Base-by-base conservation (phyloP, 2,888 invertebrate species). In the Sesia apiformis region DNA sequence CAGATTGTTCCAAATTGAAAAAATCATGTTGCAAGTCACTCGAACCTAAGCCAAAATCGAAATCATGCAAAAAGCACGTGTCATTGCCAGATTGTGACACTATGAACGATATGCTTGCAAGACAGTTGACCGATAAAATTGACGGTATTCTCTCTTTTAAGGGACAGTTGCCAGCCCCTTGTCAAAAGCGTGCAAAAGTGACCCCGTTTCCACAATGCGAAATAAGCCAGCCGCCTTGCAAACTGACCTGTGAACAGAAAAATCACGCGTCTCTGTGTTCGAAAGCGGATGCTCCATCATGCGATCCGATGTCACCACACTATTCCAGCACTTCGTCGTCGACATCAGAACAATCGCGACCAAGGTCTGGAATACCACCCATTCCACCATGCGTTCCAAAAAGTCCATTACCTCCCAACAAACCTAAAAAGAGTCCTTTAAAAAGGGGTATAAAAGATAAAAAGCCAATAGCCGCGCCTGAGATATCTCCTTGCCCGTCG, bases 21-120 rank as follows among this genome's bases (percentile, higher is more conserved):
- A 65, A 62, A 50, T 54, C 64, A n/a, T 64, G 61, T 40, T 63
- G 62, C 54, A 65, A 58, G 8, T 7, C 55, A 4, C 8, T 4
- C 46, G 5, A 23, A 23, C 23, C 8, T 8, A 46, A 46, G 8
- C 4, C 23, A 23, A 23, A 23, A 23, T 23, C 23, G 23, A 23
- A 23, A 23, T 23, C 23, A 8, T 46, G 46, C 23, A 23, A 8
- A 8, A 46, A 46, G 8, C 43, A 4, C 8, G 43, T 43, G 8
- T 43, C 43, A 43, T 43, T n/a, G 8, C n/a, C n/a, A 43, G n/a
- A 8, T 43, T 43, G 1, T 23, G 23, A 23, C 23, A 23, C 23
- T 23, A 23, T 23, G 23, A 23, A 23, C 23, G 23, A 23, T 23
- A 23, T 23, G 23, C 23, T 23, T 23, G 23, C 23, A 23, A 23